A percentile compares a stretch with the other conserved stretches of the same genome.
Conservation (phyloP, 2,797 vertebrate species). For the Jordanella pulchra region DNA sequence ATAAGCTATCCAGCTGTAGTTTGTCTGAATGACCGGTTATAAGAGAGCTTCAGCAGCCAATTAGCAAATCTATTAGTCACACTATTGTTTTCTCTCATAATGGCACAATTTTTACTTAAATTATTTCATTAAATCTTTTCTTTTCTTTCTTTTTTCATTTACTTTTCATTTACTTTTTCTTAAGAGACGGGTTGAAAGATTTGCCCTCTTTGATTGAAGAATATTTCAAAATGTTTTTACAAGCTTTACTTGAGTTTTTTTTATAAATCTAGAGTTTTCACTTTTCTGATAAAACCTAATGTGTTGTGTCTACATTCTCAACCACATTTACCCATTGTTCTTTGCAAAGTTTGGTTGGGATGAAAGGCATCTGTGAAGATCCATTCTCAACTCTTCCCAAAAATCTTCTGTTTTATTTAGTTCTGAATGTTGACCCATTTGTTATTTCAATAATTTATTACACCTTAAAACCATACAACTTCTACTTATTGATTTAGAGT, state of each 20-base stretch:
- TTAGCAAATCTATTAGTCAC: conserved; percentile 2
- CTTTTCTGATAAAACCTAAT: background rate
- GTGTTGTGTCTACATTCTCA: background rate
- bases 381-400: background rate
- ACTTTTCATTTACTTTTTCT: too few relatives aligned
- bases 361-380: background rate
- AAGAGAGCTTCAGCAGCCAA: conserved; percentile 36
- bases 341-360: background rate
- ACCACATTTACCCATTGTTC: background rate
- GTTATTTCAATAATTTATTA: background rate
- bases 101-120: background rate
- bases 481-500: background rate
- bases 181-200: background rate
- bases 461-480: background rate
- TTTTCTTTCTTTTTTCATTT: too few relatives aligned
- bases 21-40: conserved; percentile 24
- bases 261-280: background rate
- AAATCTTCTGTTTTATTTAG: background rate
- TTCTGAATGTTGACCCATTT: background rate
- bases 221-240: background rate
- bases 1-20: conserved; percentile 39
- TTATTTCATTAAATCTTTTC: too few relatives aligned
- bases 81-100: background rate
- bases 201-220: background rate
- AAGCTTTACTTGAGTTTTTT: too few relatives aligned